Percentiles rank a stretch among this genome's conserved stretches.
Conservation (phyloP, 2,888 invertebrate genomes). For the Campaea margaritaria region DNA sequence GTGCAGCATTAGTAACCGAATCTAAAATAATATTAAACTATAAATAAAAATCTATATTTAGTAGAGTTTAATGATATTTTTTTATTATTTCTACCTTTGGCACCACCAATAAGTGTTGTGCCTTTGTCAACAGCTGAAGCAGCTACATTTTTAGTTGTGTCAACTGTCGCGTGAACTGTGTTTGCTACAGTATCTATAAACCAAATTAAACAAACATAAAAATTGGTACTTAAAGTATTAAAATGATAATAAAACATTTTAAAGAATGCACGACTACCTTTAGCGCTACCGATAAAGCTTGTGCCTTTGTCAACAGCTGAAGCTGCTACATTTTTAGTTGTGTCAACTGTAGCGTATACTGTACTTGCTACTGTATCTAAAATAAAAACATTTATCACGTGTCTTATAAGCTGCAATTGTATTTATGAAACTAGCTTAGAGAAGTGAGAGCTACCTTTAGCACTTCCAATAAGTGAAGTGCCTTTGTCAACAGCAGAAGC, state of each 20-base stretch:
- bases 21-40: slow-evolving; percentile 15
- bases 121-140: slow-evolving; percentile 48
- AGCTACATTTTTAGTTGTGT: slow-evolving; percentile 49
- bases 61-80: neutral
- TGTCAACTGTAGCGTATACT: slow-evolving; percentile 23
- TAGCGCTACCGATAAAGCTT: slow-evolving; percentile 32
- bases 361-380: slow-evolving; percentile 26
- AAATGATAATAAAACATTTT: neutral
- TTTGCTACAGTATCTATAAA: slow-evolving; percentile 41
- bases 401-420: neutral
- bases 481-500: slow-evolving; percentile 50
- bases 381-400: neutral
- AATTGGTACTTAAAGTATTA: neutral
- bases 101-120: slow-evolving; percentile 38
- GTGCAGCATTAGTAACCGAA: slow-evolving; percentile 22
- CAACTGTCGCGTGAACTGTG: slow-evolving; percentile 42
- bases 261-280: neutral
- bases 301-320: slow-evolving; percentile 45
- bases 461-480: slow-evolving; percentile 50
- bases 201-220: slow-evolving; percentile 3
- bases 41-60: neutral
- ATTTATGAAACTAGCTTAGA: neutral
- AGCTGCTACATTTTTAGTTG: slow-evolving; percentile 42
- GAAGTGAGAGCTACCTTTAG: slow-evolving; percentile 56
- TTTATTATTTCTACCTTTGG: slow-evolving; percentile 34